Percentiles rank a stretch among this genome's conserved stretches.
Evolutionary conservation across 2,113 vertebrate species (phyloP).

Genomic region (Narcine bancroftii): DNA sequence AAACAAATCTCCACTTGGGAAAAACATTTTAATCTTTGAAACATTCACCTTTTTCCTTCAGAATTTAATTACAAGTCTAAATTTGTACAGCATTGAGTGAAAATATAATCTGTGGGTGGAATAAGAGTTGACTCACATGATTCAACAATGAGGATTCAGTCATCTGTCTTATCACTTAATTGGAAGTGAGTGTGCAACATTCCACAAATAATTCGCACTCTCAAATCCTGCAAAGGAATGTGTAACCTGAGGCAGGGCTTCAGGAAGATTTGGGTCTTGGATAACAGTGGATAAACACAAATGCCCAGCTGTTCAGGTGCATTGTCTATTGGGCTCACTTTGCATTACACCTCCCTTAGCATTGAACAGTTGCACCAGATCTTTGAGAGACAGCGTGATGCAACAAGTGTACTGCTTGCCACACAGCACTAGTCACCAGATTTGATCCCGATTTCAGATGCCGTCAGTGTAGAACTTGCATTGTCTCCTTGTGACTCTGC

Average conservation of each 20-base stretch:
- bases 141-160: background rate
- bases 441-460: no score
- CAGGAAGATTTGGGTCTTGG: background rate
- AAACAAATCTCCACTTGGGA: conserved; percentile 8
- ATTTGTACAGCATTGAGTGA: background rate
- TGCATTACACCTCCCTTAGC: background rate
- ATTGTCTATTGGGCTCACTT: background rate
- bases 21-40: background rate
- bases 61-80: background rate
- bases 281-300: background rate
- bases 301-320: background rate
- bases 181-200: background rate
- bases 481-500: no score
- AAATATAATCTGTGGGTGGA: background rate
- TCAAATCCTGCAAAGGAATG: background rate
- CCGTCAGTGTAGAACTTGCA: no score
- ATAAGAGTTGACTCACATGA: background rate
- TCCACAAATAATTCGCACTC: background rate
- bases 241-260: background rate
- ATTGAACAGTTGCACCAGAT: background rate
- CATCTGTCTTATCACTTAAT: conserved; percentile 10
- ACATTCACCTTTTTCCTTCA: background rate
- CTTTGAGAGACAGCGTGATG: background rate
- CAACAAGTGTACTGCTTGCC: no score
- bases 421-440: no score